These are phyloP conservation scores for Nannospalax galili DNA, from an alignment of 2,113 vertebrate genomes.

Conservation along the genomic window DNA sequence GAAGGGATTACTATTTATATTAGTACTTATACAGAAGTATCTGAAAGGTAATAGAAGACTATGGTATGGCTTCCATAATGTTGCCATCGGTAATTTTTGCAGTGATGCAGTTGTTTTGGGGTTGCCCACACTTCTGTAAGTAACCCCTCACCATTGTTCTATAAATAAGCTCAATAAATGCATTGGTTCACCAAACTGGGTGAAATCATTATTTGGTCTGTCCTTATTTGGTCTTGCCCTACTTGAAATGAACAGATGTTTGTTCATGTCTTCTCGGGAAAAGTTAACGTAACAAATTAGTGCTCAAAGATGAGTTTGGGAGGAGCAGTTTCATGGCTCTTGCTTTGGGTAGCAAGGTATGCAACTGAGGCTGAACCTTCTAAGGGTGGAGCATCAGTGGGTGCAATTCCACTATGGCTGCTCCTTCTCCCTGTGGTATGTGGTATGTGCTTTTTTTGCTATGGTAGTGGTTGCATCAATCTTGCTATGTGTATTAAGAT, in stretches of 20 bases:
- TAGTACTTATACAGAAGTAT: not conserved
- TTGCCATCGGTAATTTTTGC: not conserved
- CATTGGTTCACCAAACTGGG: not conserved
- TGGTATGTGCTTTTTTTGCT: not conserved
- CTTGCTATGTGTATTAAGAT: not conserved
- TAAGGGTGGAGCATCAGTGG: not conserved
- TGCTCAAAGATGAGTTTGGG: not conserved
- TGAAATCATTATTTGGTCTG: not conserved
- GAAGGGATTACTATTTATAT: not conserved
- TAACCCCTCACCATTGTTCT: not conserved
- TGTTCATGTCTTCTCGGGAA: not conserved
- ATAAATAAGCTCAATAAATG: not conserved
- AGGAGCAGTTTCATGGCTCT: not conserved
- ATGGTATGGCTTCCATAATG: not conserved
- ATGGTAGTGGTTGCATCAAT: not conserved
- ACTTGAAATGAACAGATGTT: not conserved
- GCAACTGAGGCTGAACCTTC: not conserved
- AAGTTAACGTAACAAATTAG: not conserved
- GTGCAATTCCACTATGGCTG: not conserved
- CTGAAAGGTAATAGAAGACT: not conserved
- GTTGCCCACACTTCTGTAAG: not conserved
- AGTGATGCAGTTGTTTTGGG: not conserved
- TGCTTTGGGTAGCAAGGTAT: not conserved
- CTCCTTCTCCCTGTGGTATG: not conserved
- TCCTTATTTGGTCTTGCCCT: not conserved